A percentile compares a stretch with the other conserved stretches of the same genome.
Conservation (phyloP, 2,888 invertebrate genomes). For the Brachyptera risi region DNA sequence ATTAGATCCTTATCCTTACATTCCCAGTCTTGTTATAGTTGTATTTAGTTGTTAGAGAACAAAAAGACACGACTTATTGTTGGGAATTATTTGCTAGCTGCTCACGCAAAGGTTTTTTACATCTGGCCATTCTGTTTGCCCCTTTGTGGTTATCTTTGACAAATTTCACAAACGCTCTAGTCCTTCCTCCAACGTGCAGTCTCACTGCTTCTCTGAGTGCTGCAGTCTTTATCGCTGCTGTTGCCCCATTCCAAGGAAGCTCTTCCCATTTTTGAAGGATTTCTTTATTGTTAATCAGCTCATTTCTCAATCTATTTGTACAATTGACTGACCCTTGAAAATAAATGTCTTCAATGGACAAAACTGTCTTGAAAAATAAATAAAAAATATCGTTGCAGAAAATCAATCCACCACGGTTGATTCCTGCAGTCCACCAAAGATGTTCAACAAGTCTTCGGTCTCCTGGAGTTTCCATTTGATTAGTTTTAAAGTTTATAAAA, state of each 20-base stretch:
- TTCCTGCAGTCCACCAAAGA: not conserved
- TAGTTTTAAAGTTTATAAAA: not conserved
- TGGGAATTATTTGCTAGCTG: not conserved
- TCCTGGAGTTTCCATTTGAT: not conserved
- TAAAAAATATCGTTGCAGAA: not conserved
- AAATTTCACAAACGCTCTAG: not conserved
- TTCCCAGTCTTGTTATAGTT: too few relatives aligned
- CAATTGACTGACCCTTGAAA: not conserved
- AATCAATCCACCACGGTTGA: not conserved
- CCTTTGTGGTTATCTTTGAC: too few relatives aligned
- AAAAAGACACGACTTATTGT: too few relatives aligned
- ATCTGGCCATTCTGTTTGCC: not conserved
- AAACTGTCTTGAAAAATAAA: not conserved
- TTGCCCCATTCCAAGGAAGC: not conserved
- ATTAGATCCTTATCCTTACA: too few relatives aligned
- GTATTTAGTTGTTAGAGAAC: too few relatives aligned
- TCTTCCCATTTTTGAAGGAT: not conserved
- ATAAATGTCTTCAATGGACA: not conserved
- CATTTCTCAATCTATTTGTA: not conserved
- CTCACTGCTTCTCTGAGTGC: not conserved
- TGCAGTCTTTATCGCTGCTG: not conserved
- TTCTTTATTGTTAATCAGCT: not conserved
- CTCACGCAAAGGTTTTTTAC: not conserved
- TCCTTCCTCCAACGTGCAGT: not conserved
- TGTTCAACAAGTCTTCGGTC: not conserved